Evolutionary conservation across 2,888 invertebrate genomes (phyloP).

Genomic region (Tenthredo livida): DNA sequence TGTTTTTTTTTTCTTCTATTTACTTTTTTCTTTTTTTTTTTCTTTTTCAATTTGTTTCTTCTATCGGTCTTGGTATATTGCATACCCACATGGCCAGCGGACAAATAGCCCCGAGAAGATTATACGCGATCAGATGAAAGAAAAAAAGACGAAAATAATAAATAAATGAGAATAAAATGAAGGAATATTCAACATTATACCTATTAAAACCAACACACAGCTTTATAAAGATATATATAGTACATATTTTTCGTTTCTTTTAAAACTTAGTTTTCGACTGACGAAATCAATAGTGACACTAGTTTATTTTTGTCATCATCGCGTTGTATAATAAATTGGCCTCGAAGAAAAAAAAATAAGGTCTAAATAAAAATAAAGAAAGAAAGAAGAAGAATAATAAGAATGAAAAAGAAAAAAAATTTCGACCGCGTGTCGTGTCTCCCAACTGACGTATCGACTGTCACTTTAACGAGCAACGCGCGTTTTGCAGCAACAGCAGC

Average conservation of each 20-base stretch:
- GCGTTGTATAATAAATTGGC: neutral
- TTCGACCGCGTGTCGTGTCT: neutral
- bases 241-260: no score
- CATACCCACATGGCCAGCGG: neutral
- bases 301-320: neutral
- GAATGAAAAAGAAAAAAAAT: neutral
- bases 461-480: conserved; percentile 22
- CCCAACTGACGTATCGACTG: conserved; percentile 27
- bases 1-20: neutral
- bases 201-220: no score
- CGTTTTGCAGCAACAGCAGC: neutral
- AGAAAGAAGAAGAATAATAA: no score
- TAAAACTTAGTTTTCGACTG: neutral
- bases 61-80: neutral
- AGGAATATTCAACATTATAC: no score
- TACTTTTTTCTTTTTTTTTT: neutral
- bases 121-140: neutral
- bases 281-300: neutral
- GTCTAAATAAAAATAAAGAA: no score
- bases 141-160: neutral
- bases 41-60: neutral
- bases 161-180: no score
- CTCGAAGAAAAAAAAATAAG: neutral
- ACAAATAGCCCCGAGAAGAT: neutral
- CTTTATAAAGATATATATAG: no score